Evolutionary conservation across 2,113 vertebrate genomes (phyloP), one percentile per base, ranked within the genome.

Genomic region (Proterorhinus semilunaris): DNA sequence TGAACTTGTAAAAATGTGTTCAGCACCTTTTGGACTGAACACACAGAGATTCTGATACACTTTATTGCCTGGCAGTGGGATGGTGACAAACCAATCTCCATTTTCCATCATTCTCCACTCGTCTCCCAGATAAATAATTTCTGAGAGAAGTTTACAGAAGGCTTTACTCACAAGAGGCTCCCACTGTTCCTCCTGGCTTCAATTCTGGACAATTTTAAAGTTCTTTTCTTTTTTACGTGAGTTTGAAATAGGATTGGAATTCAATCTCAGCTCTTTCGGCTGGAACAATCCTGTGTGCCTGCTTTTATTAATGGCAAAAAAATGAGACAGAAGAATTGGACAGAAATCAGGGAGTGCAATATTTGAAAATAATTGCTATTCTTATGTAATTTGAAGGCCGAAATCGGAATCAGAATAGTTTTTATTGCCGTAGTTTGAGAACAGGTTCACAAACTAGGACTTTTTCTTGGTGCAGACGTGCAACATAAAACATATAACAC

Each of bases 1-100:
- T 36, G 27, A 72, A 71, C 71, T 55, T 55, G 1, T 27, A 11
- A 71, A 83, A 81, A 75, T 49, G 71, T 36, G 71, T 45, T 50
- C 62, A 15, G 48, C 69, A 84, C 75, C 68, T 81, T 70, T 62
- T 79, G 44, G 54, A 17, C 71, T 76, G 59, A 82, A 66, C 66
- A 15, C n/a, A 52, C 64, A 54, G 43, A 0, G 6, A 58, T 82
- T 80, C 55, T 71, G 58, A 74, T 72, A 65, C 54, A 61, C 17
- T 55, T 55, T 59, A 66, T 71, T 57, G 79, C 68, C 68, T 62
- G 63, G 65, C 75, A 71, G 83, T 5, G 69, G 73, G 63, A 76
- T 70, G 74, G 79, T 77, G 65, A 54, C 62, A 70, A 51, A 58
- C 64, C 52, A 69, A 74, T 79, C 55, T 76, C 42, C 57, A 42